Conservation (phyloP, 92 coral and sea anemone species). For the Epizoanthus rinbou region DNA sequence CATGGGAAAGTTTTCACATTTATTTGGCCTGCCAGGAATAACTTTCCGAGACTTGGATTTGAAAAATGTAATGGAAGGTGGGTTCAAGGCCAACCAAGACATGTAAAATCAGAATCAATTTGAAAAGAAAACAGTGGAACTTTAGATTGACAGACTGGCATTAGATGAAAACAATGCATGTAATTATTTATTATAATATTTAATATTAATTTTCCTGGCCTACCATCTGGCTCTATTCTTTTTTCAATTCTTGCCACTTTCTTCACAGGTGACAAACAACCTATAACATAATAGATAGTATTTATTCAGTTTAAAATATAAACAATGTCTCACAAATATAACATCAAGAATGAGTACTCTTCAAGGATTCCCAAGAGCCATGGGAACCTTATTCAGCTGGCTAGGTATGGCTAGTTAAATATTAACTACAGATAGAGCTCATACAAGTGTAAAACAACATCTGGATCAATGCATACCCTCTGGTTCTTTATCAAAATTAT, state of each 20-base stretch:
- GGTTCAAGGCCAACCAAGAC: neutral
- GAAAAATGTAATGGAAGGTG: too few species aligned
- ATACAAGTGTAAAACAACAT: neutral
- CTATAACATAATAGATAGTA: constrained; percentile 1
- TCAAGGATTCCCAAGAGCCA: too few species aligned
- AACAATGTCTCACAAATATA: too few species aligned
- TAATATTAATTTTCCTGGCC: neutral
- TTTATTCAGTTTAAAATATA: too few species aligned
- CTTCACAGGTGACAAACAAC: constrained; percentile 72
- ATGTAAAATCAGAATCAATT: neutral
- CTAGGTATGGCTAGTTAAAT: too few species aligned
- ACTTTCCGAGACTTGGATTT: too few species aligned
- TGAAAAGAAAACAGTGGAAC: neutral
- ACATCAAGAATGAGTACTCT: too few species aligned
- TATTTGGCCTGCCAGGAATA: too few species aligned
- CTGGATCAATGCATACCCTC: neutral
- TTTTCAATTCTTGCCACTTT: constrained; percentile 67
- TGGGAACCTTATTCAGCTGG: too few species aligned
- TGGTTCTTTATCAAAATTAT: constrained; percentile 11
- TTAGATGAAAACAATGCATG: neutral
- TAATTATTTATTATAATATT: too few species aligned
- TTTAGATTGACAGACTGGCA: neutral
- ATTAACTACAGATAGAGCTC: too few species aligned
- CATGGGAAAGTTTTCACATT: too few species aligned
- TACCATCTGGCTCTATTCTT: neutral